phyloP scores from a whole-genome alignment of 2,797 vertebrate genomes.

The Schizothorax lantsangensis region DNA sequence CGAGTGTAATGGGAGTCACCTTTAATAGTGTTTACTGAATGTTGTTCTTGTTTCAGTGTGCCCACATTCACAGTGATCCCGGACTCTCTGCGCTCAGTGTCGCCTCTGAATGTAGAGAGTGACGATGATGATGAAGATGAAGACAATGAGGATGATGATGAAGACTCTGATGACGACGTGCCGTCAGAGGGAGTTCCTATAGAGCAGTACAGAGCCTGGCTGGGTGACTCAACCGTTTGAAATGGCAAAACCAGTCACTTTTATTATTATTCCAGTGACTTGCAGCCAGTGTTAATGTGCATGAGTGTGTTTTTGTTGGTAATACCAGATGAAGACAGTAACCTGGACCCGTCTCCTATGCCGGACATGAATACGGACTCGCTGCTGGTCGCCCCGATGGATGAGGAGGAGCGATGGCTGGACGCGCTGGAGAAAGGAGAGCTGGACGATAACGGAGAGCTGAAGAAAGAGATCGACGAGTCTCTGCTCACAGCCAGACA shows the following conservation, averaged over 20 bases:
- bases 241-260: background rate
- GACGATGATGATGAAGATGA: slow-evolving; percentile 84
- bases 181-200: slow-evolving; percentile 90
- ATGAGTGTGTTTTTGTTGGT: background rate
- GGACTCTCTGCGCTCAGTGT: slow-evolving; percentile 83
- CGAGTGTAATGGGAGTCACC: background rate
- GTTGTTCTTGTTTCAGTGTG: slow-evolving; percentile 72
- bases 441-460: slow-evolving; percentile 93
- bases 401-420: slow-evolving; percentile 94
- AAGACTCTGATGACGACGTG: slow-evolving; percentile 81
- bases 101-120: slow-evolving; percentile 87
- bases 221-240: slow-evolving; percentile 77
- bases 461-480: slow-evolving; percentile 95
- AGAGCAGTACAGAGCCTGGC: slow-evolving; percentile 94
- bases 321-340: slow-evolving; percentile 92
- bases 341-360: slow-evolving; percentile 88
- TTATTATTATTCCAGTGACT: background rate
- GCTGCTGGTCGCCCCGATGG: slow-evolving; percentile 82
- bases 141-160: slow-evolving; percentile 85
- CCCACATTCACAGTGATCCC: slow-evolving; percentile 93
- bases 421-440: slow-evolving; percentile 95
- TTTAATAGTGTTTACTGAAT: background rate
- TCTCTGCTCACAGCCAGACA: slow-evolving; percentile 91
- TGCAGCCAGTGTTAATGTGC: background rate
- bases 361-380: slow-evolving; percentile 83